Evolutionary conservation across 1,140 invertebrate species (phyloP).

Genomic region (Drosophila jambulina): DNA sequence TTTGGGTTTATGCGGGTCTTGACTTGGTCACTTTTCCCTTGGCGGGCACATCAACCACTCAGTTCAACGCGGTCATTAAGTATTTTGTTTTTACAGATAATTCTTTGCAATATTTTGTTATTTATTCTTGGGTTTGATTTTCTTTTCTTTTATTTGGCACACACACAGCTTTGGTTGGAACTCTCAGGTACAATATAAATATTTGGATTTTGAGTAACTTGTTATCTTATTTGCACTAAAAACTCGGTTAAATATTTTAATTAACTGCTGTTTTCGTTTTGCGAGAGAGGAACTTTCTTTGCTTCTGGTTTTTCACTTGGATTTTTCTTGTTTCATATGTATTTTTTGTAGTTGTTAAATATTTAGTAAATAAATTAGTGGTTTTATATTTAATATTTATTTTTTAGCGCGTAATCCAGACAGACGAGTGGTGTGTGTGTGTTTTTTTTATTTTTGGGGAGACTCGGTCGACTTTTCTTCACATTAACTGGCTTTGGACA

Average conservation of each 20-base stretch:
- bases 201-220: conserved; percentile 22
- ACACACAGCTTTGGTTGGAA: conserved; percentile 47
- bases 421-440: conserved; percentile 49
- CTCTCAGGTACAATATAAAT: conserved; percentile 47
- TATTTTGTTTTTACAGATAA: conserved; percentile 19
- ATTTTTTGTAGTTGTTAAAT: conserved; percentile 26
- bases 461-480: conserved; percentile 75
- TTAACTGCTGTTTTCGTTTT: conserved; percentile 46
- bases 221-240: conserved; percentile 42
- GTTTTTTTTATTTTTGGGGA: conserved; percentile 14
- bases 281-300: conserved; percentile 72
- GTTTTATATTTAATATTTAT: conserved; percentile 18
- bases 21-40: conserved; percentile 44
- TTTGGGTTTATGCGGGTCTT: conserved; percentile 12
- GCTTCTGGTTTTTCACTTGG: conserved; percentile 62
- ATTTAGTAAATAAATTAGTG: conserved; percentile 43
- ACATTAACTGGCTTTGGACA: conserved; percentile 64
- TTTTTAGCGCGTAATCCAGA: conserved; percentile 78
- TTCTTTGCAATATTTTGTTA: conserved; percentile 12
- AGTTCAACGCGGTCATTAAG: conserved; percentile 43
- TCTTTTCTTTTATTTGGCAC: conserved; percentile 27
- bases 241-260: conserved; percentile 41
- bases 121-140: conserved; percentile 16
- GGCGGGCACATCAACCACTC: conserved; percentile 43
- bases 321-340: conserved; percentile 8